Base-by-base conservation (phyloP, 2,888 invertebrate species). In the Lepeophtheirus nordmannii region DNA sequence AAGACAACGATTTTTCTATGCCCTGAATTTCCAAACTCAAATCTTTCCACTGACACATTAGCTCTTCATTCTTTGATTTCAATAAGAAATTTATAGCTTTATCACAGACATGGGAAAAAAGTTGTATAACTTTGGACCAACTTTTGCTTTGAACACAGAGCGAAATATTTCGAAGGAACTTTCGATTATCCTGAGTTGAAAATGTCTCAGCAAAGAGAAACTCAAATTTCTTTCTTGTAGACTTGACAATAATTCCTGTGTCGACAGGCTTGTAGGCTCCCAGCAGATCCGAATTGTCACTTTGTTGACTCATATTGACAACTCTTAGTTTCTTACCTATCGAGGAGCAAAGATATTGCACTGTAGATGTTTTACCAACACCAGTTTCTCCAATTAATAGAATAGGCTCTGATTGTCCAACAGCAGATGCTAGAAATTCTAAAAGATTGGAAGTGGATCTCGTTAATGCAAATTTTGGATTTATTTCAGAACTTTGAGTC, bases 251-350 rank as follows among this genome's bases (percentile, higher is more conserved):
- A 72, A 85, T 85, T 72, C 86, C 87, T 12, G 94, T 75, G 74
- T 96, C 92, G 0, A 96, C 89, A 0, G 98, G 98, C 76, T 96
- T 97, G 74, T 89, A 82, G 69, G 98, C 97, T 67, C 98, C 98
- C 0, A 99, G 80, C 53, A 99, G 80, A 78, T 99, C 98, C 0
- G 91, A 86, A 10, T 89, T 89, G 76, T 99, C 98, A 59, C 93
- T 96, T 74, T 98, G 97, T 73, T 98, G 96, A 74, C 96, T 98
- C 89, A 99, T 89, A 74, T 99, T 99, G 30, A 99, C 88, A 0
- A 97, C 96, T 39, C 87, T 80, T 39, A 99, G 79, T 73, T 85
- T 88, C 70, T 89, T 86, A 1, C 89, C 86, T 0, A 89, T 83
- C 70, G 85, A 83, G 68, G 84, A 81, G 0, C 96, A 89, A 66